Evolutionary conservation across 1,140 invertebrate species (phyloP).

Genomic region (Melitaea cinxia): DNA sequence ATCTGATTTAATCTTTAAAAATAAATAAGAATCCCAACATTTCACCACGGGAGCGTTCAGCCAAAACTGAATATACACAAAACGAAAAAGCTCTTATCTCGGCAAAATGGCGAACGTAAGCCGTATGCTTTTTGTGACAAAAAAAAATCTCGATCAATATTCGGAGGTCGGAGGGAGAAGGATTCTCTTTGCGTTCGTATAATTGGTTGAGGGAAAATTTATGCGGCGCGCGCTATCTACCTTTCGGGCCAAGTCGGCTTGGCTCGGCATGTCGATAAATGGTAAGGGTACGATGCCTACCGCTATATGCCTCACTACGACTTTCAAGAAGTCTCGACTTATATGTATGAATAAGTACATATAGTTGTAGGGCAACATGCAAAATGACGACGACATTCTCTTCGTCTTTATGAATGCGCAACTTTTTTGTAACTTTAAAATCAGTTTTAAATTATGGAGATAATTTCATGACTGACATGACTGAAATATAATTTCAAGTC

Average conservation of each 20-base stretch:
- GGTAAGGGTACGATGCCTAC: slow-evolving; percentile 47
- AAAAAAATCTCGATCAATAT: slow-evolving; percentile 78
- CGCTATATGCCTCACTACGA: slow-evolving; percentile 30
- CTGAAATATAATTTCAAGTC: no score
- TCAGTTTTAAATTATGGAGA: not conserved
- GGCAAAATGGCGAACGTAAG: slow-evolving; percentile 61
- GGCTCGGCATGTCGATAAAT: slow-evolving; percentile 57
- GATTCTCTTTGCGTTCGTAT: slow-evolving; percentile 54
- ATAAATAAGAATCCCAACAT: slow-evolving; percentile 42
- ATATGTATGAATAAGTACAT: slow-evolving; percentile 10
- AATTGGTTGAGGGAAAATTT: slow-evolving; percentile 72
- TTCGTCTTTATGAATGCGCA: not conserved
- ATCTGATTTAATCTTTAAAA: slow-evolving; percentile 44
- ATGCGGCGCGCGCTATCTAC: slow-evolving; percentile 63
- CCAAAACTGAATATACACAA: slow-evolving; percentile 56
- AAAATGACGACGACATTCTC: slow-evolving; percentile 8
- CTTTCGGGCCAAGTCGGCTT: slow-evolving; percentile 50
- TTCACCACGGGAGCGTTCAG: slow-evolving; percentile 54
- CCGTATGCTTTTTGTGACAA: slow-evolving; percentile 60
- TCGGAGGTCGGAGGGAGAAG: slow-evolving; percentile 60
- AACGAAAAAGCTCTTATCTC: slow-evolving; percentile 70
- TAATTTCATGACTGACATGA: no score
- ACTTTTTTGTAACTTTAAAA: slow-evolving; percentile 1
- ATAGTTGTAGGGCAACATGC: not conserved
- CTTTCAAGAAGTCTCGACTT: slow-evolving; percentile 8